Percentiles rank a stretch among this genome's conserved stretches.
These are phyloP conservation scores for Zophobas morio DNA, from an alignment of 1,140 invertebrate genomes.

Conservation along the genomic window DNA sequence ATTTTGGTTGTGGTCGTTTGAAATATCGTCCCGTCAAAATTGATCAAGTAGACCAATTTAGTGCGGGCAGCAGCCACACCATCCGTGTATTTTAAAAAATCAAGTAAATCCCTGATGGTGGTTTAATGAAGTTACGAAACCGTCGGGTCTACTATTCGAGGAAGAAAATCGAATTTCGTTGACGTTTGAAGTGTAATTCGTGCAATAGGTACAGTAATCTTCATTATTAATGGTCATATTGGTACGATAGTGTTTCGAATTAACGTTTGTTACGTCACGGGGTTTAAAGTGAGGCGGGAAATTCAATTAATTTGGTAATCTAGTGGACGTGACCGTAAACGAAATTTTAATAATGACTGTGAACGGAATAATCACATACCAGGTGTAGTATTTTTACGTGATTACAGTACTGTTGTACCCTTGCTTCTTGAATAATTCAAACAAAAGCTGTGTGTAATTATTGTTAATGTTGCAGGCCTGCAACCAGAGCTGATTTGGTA, in stretches of 20 bases:
- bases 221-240: slow-evolving; percentile 31
- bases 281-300: slow-evolving; percentile 25
- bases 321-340: slow-evolving; percentile 23
- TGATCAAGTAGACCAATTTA: neutral
- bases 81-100: slow-evolving; percentile 18
- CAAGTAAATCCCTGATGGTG: slow-evolving; percentile 31
- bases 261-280: slow-evolving; percentile 19
- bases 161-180: slow-evolving; percentile 28
- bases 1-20: neutral
- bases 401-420: slow-evolving; percentile 25
- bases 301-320: slow-evolving; percentile 28
- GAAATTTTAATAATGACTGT: slow-evolving; percentile 33
- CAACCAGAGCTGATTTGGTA: slow-evolving; percentile 33
- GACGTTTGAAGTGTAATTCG: slow-evolving; percentile 39
- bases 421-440: slow-evolving; percentile 37
- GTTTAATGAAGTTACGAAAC: slow-evolving; percentile 35
- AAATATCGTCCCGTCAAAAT: no score
- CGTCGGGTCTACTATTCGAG: slow-evolving; percentile 24
- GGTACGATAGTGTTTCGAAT: slow-evolving; percentile 13
- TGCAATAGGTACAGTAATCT: slow-evolving; percentile 31
- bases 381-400: slow-evolving; percentile 32
- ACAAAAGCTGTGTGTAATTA: slow-evolving; percentile 39
- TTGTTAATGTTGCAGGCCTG: slow-evolving; percentile 39
- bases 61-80: neutral
- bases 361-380: slow-evolving; percentile 35